phyloP scores from a whole-genome alignment of 2,113 vertebrate species.

The Mobula birostris region DNA sequence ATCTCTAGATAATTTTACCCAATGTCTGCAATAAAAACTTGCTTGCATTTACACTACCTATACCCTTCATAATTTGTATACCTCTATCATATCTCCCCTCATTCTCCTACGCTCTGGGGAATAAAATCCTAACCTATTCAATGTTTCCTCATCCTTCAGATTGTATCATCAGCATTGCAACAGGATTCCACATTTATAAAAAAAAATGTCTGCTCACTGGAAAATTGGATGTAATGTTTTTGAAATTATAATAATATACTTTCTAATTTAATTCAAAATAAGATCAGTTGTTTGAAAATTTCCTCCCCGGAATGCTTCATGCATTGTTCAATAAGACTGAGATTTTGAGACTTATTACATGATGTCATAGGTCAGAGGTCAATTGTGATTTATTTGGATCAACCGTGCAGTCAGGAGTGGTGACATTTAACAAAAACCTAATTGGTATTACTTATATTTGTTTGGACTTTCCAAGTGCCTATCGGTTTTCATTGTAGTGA shows the following conservation, averaged over 20 bases:
- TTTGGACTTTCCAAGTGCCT: neutral
- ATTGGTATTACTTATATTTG: neutral
- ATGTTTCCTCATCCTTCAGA: neutral
- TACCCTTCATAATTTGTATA: too few species aligned
- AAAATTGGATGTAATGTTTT: neutral
- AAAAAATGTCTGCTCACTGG: neutral
- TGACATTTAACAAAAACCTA: neutral
- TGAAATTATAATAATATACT: neutral
- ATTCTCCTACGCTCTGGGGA: too few species aligned
- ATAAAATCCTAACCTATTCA: too few species aligned
- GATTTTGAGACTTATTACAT: neutral
- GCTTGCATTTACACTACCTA: too few species aligned
- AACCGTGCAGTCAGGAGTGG: neutral
- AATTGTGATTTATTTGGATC: neutral
- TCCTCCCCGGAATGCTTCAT: neutral
- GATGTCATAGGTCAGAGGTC: conserved; percentile 11
- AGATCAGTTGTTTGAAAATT: neutral
- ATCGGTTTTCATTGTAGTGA: neutral
- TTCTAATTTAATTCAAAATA: neutral
- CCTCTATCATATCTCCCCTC: too few species aligned
- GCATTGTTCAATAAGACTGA: neutral
- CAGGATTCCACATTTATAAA: neutral
- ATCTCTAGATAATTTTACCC: too few species aligned
- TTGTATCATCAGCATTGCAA: neutral
- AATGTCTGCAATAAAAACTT: too few species aligned